Evolutionary conservation across 2,797 vertebrate genomes (phyloP).

Genomic region (Apodemus agrarius): DNA sequence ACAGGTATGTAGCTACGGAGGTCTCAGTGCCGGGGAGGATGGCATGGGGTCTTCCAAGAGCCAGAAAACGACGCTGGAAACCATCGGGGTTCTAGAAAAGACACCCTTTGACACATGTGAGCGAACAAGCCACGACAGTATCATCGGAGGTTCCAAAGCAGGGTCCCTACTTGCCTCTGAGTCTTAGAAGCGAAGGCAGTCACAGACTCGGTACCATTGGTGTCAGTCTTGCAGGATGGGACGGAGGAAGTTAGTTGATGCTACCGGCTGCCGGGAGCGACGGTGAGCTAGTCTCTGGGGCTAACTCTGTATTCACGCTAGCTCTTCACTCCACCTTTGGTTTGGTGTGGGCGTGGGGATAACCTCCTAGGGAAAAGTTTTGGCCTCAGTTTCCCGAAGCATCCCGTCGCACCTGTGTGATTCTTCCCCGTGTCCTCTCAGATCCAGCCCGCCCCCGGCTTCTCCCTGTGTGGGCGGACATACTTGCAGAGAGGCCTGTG

Average conservation of each 20-base stretch:
- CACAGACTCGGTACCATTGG: neutral
- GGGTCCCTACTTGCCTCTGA: neutral
- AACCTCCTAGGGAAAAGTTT: slow-evolving; percentile 27
- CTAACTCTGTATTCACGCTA: neutral
- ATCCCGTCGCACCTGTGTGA: neutral
- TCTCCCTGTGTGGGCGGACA: neutral
- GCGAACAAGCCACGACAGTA: no score
- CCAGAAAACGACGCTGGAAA: slow-evolving; percentile 35
- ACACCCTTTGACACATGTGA: neutral
- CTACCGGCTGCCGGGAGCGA: neutral
- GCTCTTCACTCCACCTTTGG: neutral
- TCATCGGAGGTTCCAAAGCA: neutral
- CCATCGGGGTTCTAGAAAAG: neutral
- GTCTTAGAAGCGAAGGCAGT: neutral
- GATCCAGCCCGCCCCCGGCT: neutral
- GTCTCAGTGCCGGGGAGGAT: neutral
- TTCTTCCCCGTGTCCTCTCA: neutral
- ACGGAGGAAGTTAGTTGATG: neutral
- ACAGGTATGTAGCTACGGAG: neutral
- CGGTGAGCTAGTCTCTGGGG: neutral
- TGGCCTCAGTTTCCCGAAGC: neutral
- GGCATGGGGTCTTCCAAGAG: neutral
- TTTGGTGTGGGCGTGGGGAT: neutral
- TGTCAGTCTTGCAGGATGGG: neutral
- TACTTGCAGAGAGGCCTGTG: neutral